phyloP scores from a whole-genome alignment of 1,140 invertebrate genomes.

The Micrasema longulum region DNA sequence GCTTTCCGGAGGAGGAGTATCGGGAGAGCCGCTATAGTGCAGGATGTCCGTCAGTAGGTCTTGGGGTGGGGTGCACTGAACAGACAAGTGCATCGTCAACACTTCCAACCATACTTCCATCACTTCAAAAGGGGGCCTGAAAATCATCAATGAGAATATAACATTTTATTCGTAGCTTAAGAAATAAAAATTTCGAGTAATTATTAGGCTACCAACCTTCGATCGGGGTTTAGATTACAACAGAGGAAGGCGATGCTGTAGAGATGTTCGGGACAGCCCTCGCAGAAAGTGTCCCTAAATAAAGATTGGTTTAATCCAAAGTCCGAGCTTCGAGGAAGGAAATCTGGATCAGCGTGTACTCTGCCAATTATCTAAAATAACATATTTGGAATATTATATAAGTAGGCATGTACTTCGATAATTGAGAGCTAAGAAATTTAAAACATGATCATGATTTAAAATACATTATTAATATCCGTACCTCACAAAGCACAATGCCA shows the following conservation, averaged over 20 bases:
- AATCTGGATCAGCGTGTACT: slow-evolving; percentile 93
- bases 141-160: slow-evolving; percentile 15
- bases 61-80: slow-evolving; percentile 72
- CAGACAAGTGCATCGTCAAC: slow-evolving; percentile 78
- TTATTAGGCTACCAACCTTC: slow-evolving; percentile 66
- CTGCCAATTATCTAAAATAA: slow-evolving; percentile 86
- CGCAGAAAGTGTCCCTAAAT: slow-evolving; percentile 90
- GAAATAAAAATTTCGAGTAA: neutral
- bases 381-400: neutral
- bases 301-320: slow-evolving; percentile 91
- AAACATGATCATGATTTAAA: neutral
- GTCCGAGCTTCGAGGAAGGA: slow-evolving; percentile 87
- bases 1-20: slow-evolving; percentile 20
- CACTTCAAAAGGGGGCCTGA: slow-evolving; percentile 87
- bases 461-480: slow-evolving; percentile 60
- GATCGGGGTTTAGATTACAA: slow-evolving; percentile 89
- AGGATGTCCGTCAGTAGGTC: slow-evolving; percentile 81
- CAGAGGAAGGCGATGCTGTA: slow-evolving; percentile 90
- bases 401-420: too few species aligned
- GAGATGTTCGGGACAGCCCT: slow-evolving; percentile 88
- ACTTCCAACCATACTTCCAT: slow-evolving; percentile 86
- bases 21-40: slow-evolving; percentile 71
- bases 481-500: slow-evolving; percentile 95
- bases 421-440: too few species aligned
- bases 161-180: neutral